Percentiles rank a stretch among this genome's conserved stretches.
phyloP scores from a whole-genome alignment of 2,113 vertebrate species.

The Porphyrio hochstetteri region DNA sequence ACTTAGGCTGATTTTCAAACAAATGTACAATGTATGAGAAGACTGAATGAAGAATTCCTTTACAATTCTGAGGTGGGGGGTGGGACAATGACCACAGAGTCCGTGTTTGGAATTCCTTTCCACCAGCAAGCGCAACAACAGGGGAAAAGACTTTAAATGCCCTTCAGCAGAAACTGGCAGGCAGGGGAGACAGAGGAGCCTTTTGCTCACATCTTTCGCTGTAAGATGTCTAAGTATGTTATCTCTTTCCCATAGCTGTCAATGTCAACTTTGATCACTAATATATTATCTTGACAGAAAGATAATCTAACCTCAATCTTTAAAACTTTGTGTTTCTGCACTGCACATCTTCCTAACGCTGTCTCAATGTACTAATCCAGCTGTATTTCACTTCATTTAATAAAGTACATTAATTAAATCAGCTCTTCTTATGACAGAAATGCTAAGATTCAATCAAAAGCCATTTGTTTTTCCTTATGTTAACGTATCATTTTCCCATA shows the following conservation, averaged over 20 bases:
- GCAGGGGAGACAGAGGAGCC: not conserved
- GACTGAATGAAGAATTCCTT: constrained; percentile 13
- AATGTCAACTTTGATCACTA: constrained; percentile 66
- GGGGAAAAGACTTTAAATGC: constrained; percentile 59
- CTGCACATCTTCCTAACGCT: not conserved
- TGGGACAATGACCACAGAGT: not conserved
- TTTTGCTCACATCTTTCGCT: constrained; percentile 50
- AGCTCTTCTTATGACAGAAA: not conserved
- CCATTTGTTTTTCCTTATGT: not conserved
- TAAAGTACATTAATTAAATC: not conserved
- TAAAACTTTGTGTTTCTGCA: constrained; percentile 51
- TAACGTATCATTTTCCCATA: not conserved
- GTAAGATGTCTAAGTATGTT: constrained; percentile 47
- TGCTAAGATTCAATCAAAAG: not conserved
- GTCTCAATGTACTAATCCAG: not conserved
- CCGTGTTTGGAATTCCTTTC: constrained; percentile 20
- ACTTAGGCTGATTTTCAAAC: constrained; percentile 16
- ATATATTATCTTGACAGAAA: constrained; percentile 48
- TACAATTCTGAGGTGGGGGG: not conserved
- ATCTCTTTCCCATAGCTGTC: constrained; percentile 63
- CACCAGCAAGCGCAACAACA: not conserved
- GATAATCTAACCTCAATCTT: constrained; percentile 41
- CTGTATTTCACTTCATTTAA: not conserved
- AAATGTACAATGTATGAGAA: not conserved
- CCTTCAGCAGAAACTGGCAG: constrained; percentile 49